Evolutionary conservation across 2,113 vertebrate genomes (phyloP), one percentile per base, ranked within the genome.

Genomic region (Podarcis cretensis): DNA sequence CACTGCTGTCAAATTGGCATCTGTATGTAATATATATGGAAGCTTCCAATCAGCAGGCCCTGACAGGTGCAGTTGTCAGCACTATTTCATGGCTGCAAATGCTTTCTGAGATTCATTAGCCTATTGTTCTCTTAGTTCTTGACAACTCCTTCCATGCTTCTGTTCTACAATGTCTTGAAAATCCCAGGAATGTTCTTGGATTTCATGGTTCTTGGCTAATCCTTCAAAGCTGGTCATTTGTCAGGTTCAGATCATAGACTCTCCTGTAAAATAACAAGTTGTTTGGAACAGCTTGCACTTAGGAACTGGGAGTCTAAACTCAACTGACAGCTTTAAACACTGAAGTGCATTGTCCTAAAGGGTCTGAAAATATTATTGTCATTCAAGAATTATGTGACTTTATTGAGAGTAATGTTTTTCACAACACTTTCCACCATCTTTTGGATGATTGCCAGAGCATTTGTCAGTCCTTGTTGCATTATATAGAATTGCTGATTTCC

Each of bases 221-320:
- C 40, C 14, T 32, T 89, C 3, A 92, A 9, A 2, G 88, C 68
- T 5, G 59, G 21, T 32, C 37, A 12, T 7, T 57, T 35, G 32
- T 32, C 79, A 83, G 6, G 6, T 12, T 40, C 57, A 63, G n/a
- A 14, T 30, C 6, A 30, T 63, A 63, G 16, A 85, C n/a, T 87
- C 2, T 87, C 1, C 3, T 82, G 76, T 12, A 89, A 93, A 54
- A 92, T 91, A 43, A 89, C 89, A 90, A 91, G 89, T 32, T 92
- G 4, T 92, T 87, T 92, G 84, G 5, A 93, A 92, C 5, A 92
- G 90, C 30, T 87, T 95, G 32, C 85, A 94, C n/a, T 92, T 93
- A 8, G 89, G 80, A 18, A 87, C 48, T 20, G 88, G 89, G 12
- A 89, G 18, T 48, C 93, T 94, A 0, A 93, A 57, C 1, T 83